A percentile compares a stretch with the other conserved stretches of the same genome.
Conservation (phyloP, 2,888 invertebrate species). For the Cataglyphis livida region DNA sequence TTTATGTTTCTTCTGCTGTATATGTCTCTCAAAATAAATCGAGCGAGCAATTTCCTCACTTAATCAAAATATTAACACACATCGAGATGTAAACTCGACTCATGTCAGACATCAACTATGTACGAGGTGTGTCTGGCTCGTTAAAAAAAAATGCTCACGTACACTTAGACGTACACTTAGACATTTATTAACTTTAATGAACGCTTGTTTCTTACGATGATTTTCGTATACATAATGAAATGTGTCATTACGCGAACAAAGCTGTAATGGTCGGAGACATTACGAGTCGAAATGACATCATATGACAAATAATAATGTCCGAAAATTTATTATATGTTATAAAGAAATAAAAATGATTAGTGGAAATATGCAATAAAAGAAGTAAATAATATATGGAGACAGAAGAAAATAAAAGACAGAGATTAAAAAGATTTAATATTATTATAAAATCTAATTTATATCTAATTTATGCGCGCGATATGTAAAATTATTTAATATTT, state of each 20-base stretch:
- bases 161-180: not conserved
- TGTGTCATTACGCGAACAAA: conserved; percentile 9
- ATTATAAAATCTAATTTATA: not conserved
- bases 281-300: not conserved
- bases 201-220: conserved; percentile 14
- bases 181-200: conserved; percentile 42
- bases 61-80: conserved; percentile 33
- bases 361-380: not conserved
- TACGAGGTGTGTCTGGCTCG: conserved; percentile 4
- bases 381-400: not conserved
- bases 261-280: not conserved
- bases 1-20: conserved; percentile 6
- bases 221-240: conserved; percentile 25
- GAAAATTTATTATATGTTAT: conserved; percentile 12
- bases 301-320: conserved; percentile 1
- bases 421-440: not conserved
- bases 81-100: conserved; percentile 8
- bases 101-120: conserved; percentile 8
- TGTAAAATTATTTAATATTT: not conserved
- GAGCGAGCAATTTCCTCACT: conserved; percentile 26
- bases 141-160: conserved; percentile 28
- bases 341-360: not conserved
- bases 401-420: not conserved
- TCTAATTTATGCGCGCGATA: not conserved
- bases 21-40: conserved; percentile 39